Base-by-base conservation (phyloP, 2,113 vertebrate species). In the Micromys minutus region DNA sequence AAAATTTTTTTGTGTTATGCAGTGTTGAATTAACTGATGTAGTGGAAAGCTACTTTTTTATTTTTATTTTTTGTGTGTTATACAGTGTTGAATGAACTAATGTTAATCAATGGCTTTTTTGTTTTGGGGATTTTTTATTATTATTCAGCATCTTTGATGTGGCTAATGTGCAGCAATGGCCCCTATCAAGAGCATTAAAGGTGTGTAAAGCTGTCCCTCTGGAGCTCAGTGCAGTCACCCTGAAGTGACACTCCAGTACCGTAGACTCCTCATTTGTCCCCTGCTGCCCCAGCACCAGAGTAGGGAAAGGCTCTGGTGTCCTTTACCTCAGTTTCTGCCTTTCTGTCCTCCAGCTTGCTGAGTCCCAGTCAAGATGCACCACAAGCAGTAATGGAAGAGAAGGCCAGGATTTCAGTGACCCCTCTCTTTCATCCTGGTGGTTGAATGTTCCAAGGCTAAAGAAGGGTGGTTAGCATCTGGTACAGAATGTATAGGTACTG, bases 171-270 rank as follows among this genome's bases (percentile, higher is more conserved):
- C 0, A 1, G 80, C 93, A 45, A 24, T 72, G 55, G 52, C 89
- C 93, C 87, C 93, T 96, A 22, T 67, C 75, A 77, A 85, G 75
- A 98, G 94, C 79, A 91, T 95, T 93, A 72, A 96, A 75, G 57
- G 29, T 0, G 3, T 90, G 94, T 84, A 67, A 95, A 90, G 57
- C 96, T 95, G 90, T 80, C 84, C 89, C 92, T 75, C 91, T 90
- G 47, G 95, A 83, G 61, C 91, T 75, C 52, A 0, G 67, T 52
- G 34, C 74, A 94, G 95, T 96, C 94, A 94, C 96, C 94, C 55
- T 89, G 96, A 79, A 87, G 55, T 84, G n/a, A 65, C 87, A 13
- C 75, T 93, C 89, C 67, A 52, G 47, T 67, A 89, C 92, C 97
- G 34, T 8, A 12, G 45, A 8, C 65, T 36, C 11, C 11, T 69